Percentiles rank a stretch among this genome's conserved stretches.
Evolutionary conservation across 23 tunicate genomes (phyloP).

Genomic region (Ciona savignyi): DNA sequence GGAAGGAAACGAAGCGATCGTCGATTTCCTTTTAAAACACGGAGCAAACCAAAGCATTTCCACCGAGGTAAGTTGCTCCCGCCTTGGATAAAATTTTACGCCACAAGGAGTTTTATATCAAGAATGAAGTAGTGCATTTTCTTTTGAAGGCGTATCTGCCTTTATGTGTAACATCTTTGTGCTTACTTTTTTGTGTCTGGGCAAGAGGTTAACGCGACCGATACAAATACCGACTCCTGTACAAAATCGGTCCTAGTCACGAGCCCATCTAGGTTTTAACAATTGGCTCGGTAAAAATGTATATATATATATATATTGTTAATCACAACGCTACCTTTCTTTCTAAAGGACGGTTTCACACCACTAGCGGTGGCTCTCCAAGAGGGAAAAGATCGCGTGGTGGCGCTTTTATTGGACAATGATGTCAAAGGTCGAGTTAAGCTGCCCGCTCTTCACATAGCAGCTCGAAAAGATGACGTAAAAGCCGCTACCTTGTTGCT

Average conservation of each 20-base stretch:
- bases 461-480: conserved; percentile 95
- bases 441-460: conserved; percentile 95
- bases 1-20: conserved; percentile 95
- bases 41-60: conserved; percentile 90
- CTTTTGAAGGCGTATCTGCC: no score
- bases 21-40: conserved; percentile 60
- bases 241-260: no score
- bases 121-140: no score
- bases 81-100: background rate
- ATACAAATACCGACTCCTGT: no score
- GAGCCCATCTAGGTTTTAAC: no score
- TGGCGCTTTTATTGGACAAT: conserved; percentile 73
- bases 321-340: background rate
- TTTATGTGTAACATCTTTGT: no score
- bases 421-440: conserved; percentile 97
- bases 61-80: conserved; percentile 51
- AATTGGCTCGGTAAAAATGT: background rate
- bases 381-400: conserved; percentile 79
- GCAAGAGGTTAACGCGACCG: no score
- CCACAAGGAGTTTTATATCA: no score
- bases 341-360: conserved; percentile 93
- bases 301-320: background rate
- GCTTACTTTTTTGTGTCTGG: no score
- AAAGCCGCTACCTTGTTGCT: conserved; percentile 92
- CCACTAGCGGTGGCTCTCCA: conserved; percentile 99